Evolutionary conservation across 2,797 vertebrate genomes (phyloP).

Genomic region (Siniperca obscura): DNA sequence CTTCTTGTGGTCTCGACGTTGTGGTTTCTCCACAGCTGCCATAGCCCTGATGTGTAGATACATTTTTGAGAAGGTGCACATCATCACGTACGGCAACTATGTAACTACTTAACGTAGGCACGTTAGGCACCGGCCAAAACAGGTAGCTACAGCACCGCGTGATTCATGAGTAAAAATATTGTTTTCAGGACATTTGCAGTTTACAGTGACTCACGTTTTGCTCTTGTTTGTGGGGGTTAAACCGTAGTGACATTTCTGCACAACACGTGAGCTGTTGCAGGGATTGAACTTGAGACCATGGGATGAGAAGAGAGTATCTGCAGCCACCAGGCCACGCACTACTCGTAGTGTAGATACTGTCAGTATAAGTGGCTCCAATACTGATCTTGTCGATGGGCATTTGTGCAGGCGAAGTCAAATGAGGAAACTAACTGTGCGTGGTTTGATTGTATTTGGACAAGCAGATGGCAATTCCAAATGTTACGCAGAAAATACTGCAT

Average conservation of each 20-base stretch:
- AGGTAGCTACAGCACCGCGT: too few relatives aligned
- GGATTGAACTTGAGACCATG: neutral
- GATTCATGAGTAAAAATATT: neutral
- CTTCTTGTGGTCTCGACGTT: neutral
- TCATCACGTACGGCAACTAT: neutral
- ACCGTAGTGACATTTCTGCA: neutral
- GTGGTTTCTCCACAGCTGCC: neutral
- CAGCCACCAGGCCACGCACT: slow-evolving; percentile 15
- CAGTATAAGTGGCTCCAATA: slow-evolving; percentile 10
- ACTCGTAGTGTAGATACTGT: neutral
- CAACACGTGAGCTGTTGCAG: neutral
- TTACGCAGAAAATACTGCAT: neutral
- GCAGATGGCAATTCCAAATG: slow-evolving; percentile 54
- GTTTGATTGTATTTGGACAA: slow-evolving; percentile 30
- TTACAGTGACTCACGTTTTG: neutral
- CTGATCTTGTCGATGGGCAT: slow-evolving; percentile 28
- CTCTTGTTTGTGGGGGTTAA: slow-evolving; percentile 1
- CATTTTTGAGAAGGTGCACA: neutral
- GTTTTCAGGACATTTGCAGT: neutral
- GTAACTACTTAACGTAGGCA: neutral
- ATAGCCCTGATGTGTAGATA: neutral
- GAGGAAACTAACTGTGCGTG: slow-evolving; percentile 36
- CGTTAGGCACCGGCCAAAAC: too few relatives aligned
- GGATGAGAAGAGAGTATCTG: slow-evolving; percentile 6
- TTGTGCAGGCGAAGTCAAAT: slow-evolving; percentile 24